Evolutionary conservation across 1,140 invertebrate species (phyloP).

Genomic region (Sweltsa coloradensis): DNA sequence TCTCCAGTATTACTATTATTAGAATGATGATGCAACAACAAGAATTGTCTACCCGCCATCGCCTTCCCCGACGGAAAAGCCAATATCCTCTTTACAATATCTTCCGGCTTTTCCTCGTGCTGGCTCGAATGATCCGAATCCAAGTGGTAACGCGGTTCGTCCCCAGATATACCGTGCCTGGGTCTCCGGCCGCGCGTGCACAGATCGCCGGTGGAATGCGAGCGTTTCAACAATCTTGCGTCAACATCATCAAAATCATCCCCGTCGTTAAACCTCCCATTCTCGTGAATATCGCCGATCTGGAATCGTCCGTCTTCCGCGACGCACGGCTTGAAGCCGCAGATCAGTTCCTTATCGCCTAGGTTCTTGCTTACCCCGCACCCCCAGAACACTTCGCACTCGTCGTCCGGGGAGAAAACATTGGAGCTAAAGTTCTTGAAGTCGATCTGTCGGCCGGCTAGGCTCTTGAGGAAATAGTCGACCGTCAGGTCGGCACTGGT

Average conservation of each 20-base stretch:
- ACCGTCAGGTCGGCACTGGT: slow-evolving; percentile 36
- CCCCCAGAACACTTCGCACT: slow-evolving; percentile 3
- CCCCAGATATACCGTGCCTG: slow-evolving; percentile 13
- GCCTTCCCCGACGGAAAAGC: slow-evolving; percentile 18
- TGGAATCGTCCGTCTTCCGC: slow-evolving; percentile 37
- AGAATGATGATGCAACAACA: slow-evolving; percentile 5
- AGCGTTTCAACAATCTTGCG: slow-evolving; percentile 27
- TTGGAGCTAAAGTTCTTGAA: slow-evolving; percentile 11
- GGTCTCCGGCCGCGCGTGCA: slow-evolving; percentile 23
- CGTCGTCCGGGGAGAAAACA: slow-evolving; percentile 9
- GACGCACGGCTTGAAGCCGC: slow-evolving; percentile 8
- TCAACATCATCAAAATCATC: slow-evolving; percentile 29
- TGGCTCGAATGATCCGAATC: slow-evolving; percentile 36
- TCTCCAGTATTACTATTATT: slow-evolving; percentile 4
- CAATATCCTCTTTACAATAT: slow-evolving; percentile 25
- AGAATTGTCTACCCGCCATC: neutral
- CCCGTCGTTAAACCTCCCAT: slow-evolving; percentile 28
- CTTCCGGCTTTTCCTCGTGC: slow-evolving; percentile 35
- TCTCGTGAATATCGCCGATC: slow-evolving; percentile 39
- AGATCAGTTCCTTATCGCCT: slow-evolving; percentile 8
- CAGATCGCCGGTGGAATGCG: slow-evolving; percentile 38
- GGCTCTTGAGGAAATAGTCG: slow-evolving; percentile 38
- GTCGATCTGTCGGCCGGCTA: slow-evolving; percentile 26
- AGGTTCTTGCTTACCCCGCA: slow-evolving; percentile 11
- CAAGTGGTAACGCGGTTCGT: slow-evolving; percentile 28